Evolutionary conservation across 2,797 vertebrate species (phyloP), one percentile per base, ranked within the genome.

Genomic region (Potorous gilbertii): DNA sequence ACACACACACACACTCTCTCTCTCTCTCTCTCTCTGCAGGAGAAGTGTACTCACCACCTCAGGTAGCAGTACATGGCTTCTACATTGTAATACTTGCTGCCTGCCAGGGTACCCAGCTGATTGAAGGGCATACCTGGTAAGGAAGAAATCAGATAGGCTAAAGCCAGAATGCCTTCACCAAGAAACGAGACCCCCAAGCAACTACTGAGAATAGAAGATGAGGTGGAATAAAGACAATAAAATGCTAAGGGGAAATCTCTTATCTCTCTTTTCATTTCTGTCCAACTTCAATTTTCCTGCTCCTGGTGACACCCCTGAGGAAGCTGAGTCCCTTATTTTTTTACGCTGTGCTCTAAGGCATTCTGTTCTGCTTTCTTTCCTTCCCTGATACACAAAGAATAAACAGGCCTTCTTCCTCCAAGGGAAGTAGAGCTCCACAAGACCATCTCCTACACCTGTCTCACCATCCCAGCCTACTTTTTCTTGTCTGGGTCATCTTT

Each of bases 11-110:
- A 57, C 29, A 59, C 52, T 52, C 52, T 52, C 52, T 52, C 52
- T 52, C 52, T 6, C 52, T 52, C 52, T 52, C 52, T 52, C 52
- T 52, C 52, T 3, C 40, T 55, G 13, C 56, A 40, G 21, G 29
- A 59, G 21, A 9, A 40, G 24, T 55, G 18, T 31, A 97, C 99
- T 99, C 97, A 99, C 99, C 99, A 99, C 98, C 99, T 99, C 94
- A 99, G 97, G 98, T 99, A 99, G 98, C 99, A 99, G 95, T 99
- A 99, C 8, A 99, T 99, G 0, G 99, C 99, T 97, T 99, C 99
- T 92, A 99, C 99, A 0, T 99, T 99, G 98, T 99, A 99, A 98
- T 99, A 99, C 93, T 99, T 99, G 98, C 99, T 99, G 94, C 99
- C 99, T 18, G 99, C 99, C 97, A 99, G 97, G 0, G 99, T 99